Conservation (phyloP, 2,888 invertebrate genomes). For the Junonia oenone region DNA sequence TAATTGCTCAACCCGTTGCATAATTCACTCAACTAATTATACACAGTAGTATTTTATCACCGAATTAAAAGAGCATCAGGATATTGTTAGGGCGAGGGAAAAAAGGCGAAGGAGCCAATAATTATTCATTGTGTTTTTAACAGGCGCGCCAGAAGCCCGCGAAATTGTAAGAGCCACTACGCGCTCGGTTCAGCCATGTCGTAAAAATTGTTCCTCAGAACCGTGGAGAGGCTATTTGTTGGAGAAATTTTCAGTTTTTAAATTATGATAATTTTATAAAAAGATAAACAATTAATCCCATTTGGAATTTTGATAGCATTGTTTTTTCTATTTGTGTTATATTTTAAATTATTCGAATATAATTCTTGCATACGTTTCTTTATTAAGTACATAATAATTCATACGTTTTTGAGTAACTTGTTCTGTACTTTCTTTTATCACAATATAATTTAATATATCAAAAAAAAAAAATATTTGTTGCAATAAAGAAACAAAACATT, state of each 20-base stretch:
- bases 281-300: no score
- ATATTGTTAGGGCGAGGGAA: slow-evolving; percentile 23
- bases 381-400: no score
- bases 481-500: no score
- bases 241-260: slow-evolving; percentile 7
- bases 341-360: no score
- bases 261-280: background rate
- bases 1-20: background rate
- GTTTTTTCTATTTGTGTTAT: background rate
- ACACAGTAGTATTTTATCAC: slow-evolving; percentile 14
- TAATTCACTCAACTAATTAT: slow-evolving; percentile 15
- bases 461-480: no score
- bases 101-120: slow-evolving; percentile 48
- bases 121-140: slow-evolving; percentile 78
- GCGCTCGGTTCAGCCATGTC: slow-evolving; percentile 63
- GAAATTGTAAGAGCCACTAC: slow-evolving; percentile 67
- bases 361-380: no score
- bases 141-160: slow-evolving; percentile 61
- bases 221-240: slow-evolving; percentile 42
- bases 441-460: no score
- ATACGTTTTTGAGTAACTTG: no score
- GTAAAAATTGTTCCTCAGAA: slow-evolving; percentile 59
- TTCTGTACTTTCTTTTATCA: no score
- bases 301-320: no score
- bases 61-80: slow-evolving; percentile 26